phyloP scores from a whole-genome alignment of 2,888 invertebrate genomes.

The Andrena marginata region DNA sequence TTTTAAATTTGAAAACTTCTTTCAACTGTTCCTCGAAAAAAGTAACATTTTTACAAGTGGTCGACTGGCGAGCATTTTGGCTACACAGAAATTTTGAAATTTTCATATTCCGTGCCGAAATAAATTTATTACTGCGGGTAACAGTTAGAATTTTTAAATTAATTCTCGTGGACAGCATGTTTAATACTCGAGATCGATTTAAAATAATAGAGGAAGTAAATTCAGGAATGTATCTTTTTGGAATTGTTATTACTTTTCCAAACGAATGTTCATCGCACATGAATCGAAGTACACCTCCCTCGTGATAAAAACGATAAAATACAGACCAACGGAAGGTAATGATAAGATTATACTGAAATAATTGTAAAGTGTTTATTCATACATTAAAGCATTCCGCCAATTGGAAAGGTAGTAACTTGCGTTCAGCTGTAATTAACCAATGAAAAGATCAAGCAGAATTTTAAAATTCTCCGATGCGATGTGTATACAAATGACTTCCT shows the following conservation, averaged over 20 bases:
- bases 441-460: background rate
- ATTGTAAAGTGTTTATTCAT: background rate
- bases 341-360: background rate
- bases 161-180: slow-evolving; percentile 19
- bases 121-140: background rate
- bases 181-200: background rate
- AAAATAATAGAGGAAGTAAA: background rate
- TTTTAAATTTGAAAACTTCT: slow-evolving; percentile 80
- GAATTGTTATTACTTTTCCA: background rate
- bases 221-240: too few relatives aligned
- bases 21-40: slow-evolving; percentile 73
- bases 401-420: background rate
- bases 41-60: background rate
- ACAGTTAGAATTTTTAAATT: background rate
- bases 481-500: too few relatives aligned
- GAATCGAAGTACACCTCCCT: background rate
- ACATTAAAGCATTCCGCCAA: background rate
- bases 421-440: background rate
- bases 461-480: background rate
- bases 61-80: background rate
- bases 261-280: background rate
- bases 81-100: background rate
- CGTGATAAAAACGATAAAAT: background rate
- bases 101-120: background rate
- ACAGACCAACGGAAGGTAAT: background rate